Evolutionary conservation across 2,888 invertebrate genomes (phyloP).

Genomic region (Perithous albicinctus): DNA sequence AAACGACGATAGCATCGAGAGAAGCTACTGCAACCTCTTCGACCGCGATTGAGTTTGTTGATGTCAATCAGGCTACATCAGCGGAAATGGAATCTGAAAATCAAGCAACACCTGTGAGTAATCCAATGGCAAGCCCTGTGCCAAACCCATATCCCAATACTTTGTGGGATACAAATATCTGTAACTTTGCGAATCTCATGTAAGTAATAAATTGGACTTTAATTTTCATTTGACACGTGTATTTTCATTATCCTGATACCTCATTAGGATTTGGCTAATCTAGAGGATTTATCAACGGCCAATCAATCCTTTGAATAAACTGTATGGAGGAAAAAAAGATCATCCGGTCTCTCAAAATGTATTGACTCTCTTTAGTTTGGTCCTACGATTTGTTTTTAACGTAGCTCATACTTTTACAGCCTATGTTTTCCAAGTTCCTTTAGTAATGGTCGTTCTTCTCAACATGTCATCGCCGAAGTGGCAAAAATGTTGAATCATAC

Average conservation of each 20-base stretch:
- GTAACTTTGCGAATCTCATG: slow-evolving; percentile 36
- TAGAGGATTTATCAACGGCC: neutral
- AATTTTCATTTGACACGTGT: neutral
- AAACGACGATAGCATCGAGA: neutral
- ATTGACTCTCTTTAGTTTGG: too few relatives aligned
- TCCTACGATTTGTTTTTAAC: too few relatives aligned
- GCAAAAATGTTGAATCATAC: too few relatives aligned
- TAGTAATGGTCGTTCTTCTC: too few relatives aligned
- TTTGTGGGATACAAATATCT: slow-evolving; percentile 26
- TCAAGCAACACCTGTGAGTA: slow-evolving; percentile 15
- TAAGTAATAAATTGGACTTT: slow-evolving; percentile 20
- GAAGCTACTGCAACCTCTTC: neutral
- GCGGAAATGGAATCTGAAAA: neutral
- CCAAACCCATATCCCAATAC: neutral
- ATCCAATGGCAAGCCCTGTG: neutral
- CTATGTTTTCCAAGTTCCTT: neutral
- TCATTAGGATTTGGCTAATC: neutral
- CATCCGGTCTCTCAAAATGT: too few relatives aligned
- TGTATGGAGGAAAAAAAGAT: neutral
- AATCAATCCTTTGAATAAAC: neutral
- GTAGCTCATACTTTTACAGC: neutral
- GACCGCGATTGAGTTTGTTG: neutral
- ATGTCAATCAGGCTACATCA: neutral
- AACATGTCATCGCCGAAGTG: too few relatives aligned
- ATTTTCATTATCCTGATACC: neutral